A percentile compares a stretch with the other conserved stretches of the same genome.
phyloP scores from a whole-genome alignment of 2,797 vertebrate genomes.

The Sebastolobus altivelis region DNA sequence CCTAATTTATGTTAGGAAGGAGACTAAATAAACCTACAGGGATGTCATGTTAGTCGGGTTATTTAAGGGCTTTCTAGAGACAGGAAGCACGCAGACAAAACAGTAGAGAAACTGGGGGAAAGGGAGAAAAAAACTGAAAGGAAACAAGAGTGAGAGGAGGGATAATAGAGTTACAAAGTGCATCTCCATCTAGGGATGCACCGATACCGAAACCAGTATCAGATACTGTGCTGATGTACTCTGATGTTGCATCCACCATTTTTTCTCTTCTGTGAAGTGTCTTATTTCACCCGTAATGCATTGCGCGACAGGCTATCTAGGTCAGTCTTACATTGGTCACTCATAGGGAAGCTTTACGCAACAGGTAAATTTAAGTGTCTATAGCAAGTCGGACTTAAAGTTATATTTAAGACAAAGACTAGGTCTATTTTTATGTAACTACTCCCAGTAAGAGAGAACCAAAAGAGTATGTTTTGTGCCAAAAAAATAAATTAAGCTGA shows the following conservation, averaged over 20 bases:
- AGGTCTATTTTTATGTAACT: not conserved
- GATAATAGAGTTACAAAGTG: not conserved
- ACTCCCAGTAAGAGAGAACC: not conserved
- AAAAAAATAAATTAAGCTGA: not conserved
- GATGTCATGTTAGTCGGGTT: constrained; percentile 30
- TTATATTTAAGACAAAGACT: too few relatives aligned
- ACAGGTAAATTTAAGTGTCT: too few relatives aligned
- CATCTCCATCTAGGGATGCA: not conserved
- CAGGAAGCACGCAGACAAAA: not conserved
- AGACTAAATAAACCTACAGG: constrained; percentile 36
- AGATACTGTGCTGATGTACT: too few relatives aligned
- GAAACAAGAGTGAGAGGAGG: not conserved
- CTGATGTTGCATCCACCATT: too few relatives aligned
- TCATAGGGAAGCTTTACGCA: too few relatives aligned
- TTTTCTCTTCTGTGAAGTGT: too few relatives aligned
- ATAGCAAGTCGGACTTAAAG: too few relatives aligned
- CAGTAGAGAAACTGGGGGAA: too few relatives aligned
- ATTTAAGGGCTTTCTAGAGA: constrained; percentile 28
- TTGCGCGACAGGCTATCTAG: too few relatives aligned
- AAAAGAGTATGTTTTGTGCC: not conserved
- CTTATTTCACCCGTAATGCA: too few relatives aligned
- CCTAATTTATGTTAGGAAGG: constrained; percentile 37
- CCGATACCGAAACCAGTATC: too few relatives aligned
- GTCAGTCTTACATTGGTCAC: too few relatives aligned
- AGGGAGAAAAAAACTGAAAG: not conserved